phyloP scores from a whole-genome alignment of 2,113 vertebrate genomes.

The Malurus melanocephalus region DNA sequence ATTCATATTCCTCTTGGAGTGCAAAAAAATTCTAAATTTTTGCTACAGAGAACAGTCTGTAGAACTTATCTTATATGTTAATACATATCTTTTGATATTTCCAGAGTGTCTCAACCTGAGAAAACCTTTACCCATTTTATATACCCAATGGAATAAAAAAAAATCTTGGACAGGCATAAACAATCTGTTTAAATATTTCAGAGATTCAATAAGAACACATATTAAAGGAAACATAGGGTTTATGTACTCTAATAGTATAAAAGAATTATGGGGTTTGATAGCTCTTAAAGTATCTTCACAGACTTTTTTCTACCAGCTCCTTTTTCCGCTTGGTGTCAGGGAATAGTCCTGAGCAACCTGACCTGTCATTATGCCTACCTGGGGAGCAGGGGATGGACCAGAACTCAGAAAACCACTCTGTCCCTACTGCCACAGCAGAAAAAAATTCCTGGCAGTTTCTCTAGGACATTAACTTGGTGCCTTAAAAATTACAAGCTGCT shows the following conservation, averaged over 20 bases:
- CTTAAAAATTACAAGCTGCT: neutral
- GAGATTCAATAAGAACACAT: neutral
- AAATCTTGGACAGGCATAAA: neutral
- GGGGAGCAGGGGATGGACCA: neutral
- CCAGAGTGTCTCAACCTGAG: neutral
- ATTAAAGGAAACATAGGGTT: neutral
- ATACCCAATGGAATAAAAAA: neutral
- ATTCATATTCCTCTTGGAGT: neutral
- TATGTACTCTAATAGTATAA: neutral
- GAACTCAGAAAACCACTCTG: neutral
- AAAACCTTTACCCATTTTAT: neutral
- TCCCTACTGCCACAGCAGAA: neutral
- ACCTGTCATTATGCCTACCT: neutral
- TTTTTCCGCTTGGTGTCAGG: neutral
- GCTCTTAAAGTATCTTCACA: neutral
- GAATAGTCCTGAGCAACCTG: neutral
- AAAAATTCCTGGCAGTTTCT: neutral
- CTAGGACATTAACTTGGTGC: neutral
- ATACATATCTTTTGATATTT: neutral
- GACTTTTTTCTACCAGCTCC: neutral
- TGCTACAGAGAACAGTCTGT: neutral
- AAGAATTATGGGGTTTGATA: neutral
- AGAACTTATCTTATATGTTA: neutral
- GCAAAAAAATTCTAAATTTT: neutral
- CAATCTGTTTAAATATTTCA: neutral